These are phyloP conservation scores for Drosophila yooni DNA, from an alignment of 2,888 invertebrate species.

Conservation along the genomic window DNA sequence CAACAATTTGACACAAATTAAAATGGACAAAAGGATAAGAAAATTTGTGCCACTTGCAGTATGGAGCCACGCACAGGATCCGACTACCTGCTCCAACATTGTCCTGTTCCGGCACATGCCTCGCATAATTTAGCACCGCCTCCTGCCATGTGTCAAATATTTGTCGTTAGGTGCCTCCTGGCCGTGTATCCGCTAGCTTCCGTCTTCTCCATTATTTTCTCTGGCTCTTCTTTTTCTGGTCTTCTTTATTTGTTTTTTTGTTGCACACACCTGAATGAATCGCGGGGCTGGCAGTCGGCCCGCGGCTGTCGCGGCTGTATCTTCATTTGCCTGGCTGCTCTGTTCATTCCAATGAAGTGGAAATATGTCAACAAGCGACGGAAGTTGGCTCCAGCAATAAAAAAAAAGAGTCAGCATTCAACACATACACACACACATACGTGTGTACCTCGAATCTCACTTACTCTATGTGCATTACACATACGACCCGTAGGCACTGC, in stretches of 20 bases:
- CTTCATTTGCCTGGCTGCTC: slow-evolving; percentile 62
- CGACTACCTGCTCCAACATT: not conserved
- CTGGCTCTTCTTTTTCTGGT: slow-evolving; percentile 12
- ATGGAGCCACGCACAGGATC: slow-evolving; percentile 35
- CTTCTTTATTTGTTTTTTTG: slow-evolving; percentile 7
- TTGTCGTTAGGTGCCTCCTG: slow-evolving; percentile 67
- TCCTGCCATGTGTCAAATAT: slow-evolving; percentile 71
- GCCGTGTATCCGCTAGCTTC: slow-evolving; percentile 49
- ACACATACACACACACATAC: slow-evolving; percentile 14
- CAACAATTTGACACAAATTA: slow-evolving; percentile 81
- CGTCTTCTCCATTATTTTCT: slow-evolving; percentile 47
- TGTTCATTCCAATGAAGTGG: slow-evolving; percentile 77
- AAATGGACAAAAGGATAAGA: slow-evolving; percentile 63
- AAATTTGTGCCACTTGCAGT: slow-evolving; percentile 52
- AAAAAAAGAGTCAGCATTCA: slow-evolving; percentile 32
- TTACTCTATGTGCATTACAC: slow-evolving; percentile 46
- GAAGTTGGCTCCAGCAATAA: slow-evolving; percentile 71
- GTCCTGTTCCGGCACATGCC: slow-evolving; percentile 63
- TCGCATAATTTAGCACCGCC: slow-evolving; percentile 67
- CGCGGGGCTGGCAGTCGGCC: slow-evolving; percentile 37
- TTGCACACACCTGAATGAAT: slow-evolving; percentile 67
- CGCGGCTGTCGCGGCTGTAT: slow-evolving; percentile 68
- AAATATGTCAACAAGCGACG: slow-evolving; percentile 80
- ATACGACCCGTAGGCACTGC: slow-evolving; percentile 62
- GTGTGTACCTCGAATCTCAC: slow-evolving; percentile 19